Base-by-base conservation (phyloP, 30 jellyfish, hydroid and myxozoan genomes). In the Phacellophora camtschatica region DNA sequence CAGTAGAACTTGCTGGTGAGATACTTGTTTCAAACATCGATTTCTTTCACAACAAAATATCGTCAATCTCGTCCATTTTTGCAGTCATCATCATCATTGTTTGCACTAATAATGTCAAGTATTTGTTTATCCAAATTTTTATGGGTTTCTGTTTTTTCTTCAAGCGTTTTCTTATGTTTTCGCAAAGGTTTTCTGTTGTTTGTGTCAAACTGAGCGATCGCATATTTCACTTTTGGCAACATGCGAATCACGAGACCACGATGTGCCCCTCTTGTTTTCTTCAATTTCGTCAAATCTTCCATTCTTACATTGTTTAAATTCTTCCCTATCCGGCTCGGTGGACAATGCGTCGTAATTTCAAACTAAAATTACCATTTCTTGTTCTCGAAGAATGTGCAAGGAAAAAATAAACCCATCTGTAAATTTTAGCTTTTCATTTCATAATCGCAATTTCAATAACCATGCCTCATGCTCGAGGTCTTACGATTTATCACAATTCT, bases 251-350 rank as follows among this genome's bases (percentile, higher is more conserved):
- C 53, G 11, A 20, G 55, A 24, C 55, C 77, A 12, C 77, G 1
- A 30, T 63, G 20, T 12, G 77, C 56, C 56, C 56, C 56, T 63
- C 77, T 31, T 63, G 58, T 30, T 61, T 63, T 63, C 28, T 61
- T 63, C 23, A 63, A 30, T 30, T 24, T 63, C 55, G 23, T 63
- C 56, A 24, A 30, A 24, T 24, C 53, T 30, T 20, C 0, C 55
- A 24, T 63, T 9, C 55, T 41, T 41, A 9, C 55, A n/a, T n/a
- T n/a, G n/a, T n/a, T n/a, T n/a, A n/a, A n/a, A n/a, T n/a, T n/a
- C n/a, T n/a, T n/a, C n/a, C n/a, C n/a, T n/a, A n/a, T n/a, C n/a
- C n/a, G n/a, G n/a, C n/a, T n/a, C n/a, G n/a, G n/a, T n/a, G n/a
- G n/a, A n/a, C n/a, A n/a, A n/a, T n/a, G n/a, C n/a, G n/a, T n/a